Evolutionary conservation across 1,140 invertebrate species (phyloP).

Genomic region (Ruditapes philippinarum): DNA sequence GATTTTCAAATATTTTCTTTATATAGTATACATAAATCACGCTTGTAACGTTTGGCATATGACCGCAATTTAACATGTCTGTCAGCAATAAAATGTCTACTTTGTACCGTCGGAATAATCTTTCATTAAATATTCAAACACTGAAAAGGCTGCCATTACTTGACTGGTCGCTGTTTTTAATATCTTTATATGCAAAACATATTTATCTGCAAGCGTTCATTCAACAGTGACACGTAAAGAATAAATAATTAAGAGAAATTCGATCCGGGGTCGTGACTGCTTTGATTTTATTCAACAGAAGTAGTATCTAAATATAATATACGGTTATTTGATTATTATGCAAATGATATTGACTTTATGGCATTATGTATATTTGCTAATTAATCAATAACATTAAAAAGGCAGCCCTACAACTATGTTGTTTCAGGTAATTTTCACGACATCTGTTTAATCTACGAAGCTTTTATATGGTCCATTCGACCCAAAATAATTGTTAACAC

Average conservation of each 20-base stretch:
- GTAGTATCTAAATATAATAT: background rate
- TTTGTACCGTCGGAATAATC: background rate
- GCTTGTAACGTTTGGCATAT: background rate
- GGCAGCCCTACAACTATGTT: background rate
- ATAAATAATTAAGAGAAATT: background rate
- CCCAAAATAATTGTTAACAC: too few species aligned
- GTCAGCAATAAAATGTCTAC: background rate
- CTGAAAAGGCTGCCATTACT: background rate
- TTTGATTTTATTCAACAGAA: background rate
- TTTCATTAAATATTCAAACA: conserved; percentile 8
- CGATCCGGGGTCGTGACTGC: background rate
- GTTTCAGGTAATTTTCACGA: too few species aligned
- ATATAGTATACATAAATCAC: background rate
- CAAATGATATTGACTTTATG: background rate
- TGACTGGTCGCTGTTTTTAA: too few species aligned
- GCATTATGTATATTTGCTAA: background rate
- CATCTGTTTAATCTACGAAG: too few species aligned
- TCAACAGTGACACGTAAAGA: background rate
- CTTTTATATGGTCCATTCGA: too few species aligned
- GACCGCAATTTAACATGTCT: background rate
- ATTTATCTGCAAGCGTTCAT: too few species aligned
- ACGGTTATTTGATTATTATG: background rate
- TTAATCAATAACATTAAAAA: background rate
- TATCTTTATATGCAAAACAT: too few species aligned
- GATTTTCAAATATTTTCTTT: background rate